phyloP scores from a whole-genome alignment of 2,797 vertebrate species.

The Acipenser oxyrinchus region DNA sequence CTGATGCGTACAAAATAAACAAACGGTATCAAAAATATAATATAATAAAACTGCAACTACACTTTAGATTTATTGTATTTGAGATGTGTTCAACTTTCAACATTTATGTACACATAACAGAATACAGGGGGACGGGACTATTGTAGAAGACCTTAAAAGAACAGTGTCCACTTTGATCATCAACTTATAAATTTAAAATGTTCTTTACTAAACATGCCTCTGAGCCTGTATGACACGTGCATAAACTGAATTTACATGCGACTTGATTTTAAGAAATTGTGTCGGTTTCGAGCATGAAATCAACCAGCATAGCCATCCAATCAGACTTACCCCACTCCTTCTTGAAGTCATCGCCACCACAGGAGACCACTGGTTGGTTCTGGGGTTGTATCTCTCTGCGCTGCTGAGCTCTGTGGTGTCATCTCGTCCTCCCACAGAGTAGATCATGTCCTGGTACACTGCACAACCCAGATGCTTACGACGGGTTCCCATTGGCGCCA shows the following conservation, averaged over 20 bases:
- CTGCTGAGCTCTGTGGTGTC: constrained; percentile 97
- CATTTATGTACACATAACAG: too few relatives aligned
- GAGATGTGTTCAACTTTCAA: too few relatives aligned
- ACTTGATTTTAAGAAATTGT: background rate
- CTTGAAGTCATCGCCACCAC: constrained; percentile 98
- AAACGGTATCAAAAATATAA: too few relatives aligned
- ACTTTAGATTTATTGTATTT: too few relatives aligned
- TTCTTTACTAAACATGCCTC: too few relatives aligned
- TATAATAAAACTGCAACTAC: too few relatives aligned
- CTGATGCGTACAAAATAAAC: too few relatives aligned
- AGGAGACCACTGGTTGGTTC: constrained; percentile 97
- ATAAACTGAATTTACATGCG: background rate
- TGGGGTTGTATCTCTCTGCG: constrained; percentile 91
- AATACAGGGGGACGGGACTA: too few relatives aligned
- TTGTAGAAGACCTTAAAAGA: too few relatives aligned
- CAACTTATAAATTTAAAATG: too few relatives aligned
- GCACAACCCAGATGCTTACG: constrained; percentile 96
- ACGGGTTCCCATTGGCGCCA: constrained; percentile 94
- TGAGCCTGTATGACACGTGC: background rate
- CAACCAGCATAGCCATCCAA: background rate
- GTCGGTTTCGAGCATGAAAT: background rate
- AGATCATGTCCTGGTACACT: constrained; percentile 98
- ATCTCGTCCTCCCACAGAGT: constrained; percentile 91
- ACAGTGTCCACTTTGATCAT: too few relatives aligned
- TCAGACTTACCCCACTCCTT: constrained; percentile 78